phyloP scores from a whole-genome alignment of 2,113 vertebrate species.

The Pedetes capensis region DNA sequence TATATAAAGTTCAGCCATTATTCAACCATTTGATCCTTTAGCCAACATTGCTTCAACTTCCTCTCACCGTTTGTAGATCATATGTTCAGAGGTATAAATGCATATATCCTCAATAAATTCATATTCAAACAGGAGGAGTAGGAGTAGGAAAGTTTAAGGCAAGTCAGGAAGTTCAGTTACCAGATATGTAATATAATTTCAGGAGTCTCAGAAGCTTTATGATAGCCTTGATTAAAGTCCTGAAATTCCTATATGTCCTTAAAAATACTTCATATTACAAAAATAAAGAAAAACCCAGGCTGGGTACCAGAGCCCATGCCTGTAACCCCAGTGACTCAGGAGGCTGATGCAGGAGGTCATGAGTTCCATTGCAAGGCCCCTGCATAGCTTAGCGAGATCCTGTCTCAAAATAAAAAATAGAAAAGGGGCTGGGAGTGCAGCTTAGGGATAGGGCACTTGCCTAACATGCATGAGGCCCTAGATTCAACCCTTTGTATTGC shows the following conservation, averaged over 20 bases:
- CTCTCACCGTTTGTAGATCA: background rate
- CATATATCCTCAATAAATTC: background rate
- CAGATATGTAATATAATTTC: background rate
- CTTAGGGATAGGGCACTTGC: too few species aligned
- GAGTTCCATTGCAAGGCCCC: too few species aligned
- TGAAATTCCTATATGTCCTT: background rate
- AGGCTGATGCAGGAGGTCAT: too few species aligned
- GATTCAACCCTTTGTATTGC: background rate
- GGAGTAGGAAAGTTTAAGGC: background rate
- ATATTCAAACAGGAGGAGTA: background rate
- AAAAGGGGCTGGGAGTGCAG: too few species aligned
- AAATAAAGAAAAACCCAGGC: slow-evolving; percentile 45
- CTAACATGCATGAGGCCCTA: too few species aligned
- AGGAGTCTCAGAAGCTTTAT: background rate
- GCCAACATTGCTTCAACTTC: background rate
- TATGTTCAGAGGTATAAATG: background rate
- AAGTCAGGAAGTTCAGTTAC: background rate
- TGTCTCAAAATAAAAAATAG: too few species aligned
- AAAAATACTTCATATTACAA: background rate
- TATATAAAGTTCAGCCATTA: background rate
- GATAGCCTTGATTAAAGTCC: background rate
- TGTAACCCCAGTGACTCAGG: too few species aligned
- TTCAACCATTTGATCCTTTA: background rate
- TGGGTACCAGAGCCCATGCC: too few species aligned
- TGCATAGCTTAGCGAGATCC: too few species aligned